Evolutionary conservation across 53 echinoderm and acorn worm species (phyloP), one percentile per base, ranked within the genome.

Genomic region (Stichopus horrens): DNA sequence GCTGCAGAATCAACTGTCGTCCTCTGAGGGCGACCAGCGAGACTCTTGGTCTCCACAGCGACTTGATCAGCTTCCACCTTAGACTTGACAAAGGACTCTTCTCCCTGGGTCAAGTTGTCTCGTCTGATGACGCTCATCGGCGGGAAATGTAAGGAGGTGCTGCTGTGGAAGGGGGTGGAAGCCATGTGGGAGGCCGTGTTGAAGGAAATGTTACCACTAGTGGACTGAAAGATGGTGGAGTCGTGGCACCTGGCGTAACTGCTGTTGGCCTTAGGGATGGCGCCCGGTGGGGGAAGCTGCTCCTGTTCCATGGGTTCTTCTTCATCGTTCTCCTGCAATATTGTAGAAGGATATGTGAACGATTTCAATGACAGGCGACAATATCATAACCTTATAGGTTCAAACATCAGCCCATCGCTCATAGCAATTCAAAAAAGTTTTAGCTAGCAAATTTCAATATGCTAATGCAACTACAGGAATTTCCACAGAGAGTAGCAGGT

Each of bases 91-190:
- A 58, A 65, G 66, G 23, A 68, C 82, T 74, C 91, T 51, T 83
- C 60, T 54, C 23, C 22, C 9, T 53, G 9, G 7, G 20, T 23
- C 20, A 7, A 13, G 5, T 11, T 52, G n/a, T 88, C 87, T 7
- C 91, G 92, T 66, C 93, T 95, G 92, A 95, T 95, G 88, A 91
- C 91, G 85, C 97, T 97, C 92, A 96, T 92, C 10, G 96, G 96
- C 9, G 96, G 89, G 10, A 90, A 73, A 37, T 89, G 88, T 9
- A 82, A 85, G 58, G 92, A 89, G 13, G 89, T 66, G 55, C 86
- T 67, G 90, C 92, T 92, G 5, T 81, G 54, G 91, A 93, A 97
- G 53, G 97, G 97, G 0, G 97, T 97, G 76, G 97, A 97, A 19
- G 93, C 96, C 97, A 97, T 97, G 67, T 95, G 93, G 87, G 97